Percentiles rank a stretch among this genome's conserved stretches.
Conservation (phyloP, 2,888 invertebrate genomes). For the Gandaritis pyraliata region DNA sequence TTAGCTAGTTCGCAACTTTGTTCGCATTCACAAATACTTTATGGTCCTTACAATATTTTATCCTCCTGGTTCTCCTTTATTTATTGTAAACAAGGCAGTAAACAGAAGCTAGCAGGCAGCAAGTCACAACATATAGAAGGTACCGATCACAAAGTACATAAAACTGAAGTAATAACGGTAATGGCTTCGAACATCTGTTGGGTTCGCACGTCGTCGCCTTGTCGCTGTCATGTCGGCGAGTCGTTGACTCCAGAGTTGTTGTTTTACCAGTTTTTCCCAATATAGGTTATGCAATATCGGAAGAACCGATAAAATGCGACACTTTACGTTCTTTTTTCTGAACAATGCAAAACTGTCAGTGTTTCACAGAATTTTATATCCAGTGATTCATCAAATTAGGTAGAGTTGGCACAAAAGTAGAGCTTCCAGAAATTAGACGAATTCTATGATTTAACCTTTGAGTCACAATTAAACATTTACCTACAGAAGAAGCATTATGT, state of each 20-base stretch:
- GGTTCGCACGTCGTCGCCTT: conserved; percentile 58
- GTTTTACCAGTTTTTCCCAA: conserved; percentile 25
- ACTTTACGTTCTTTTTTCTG: conserved; percentile 6
- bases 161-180: conserved; percentile 63
- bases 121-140: conserved; percentile 30
- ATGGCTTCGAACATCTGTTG: conserved; percentile 67
- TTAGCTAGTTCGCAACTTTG: conserved; percentile 30
- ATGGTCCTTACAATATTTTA: conserved; percentile 11
- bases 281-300: conserved; percentile 36
- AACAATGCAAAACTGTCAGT: not conserved
- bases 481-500: not conserved
- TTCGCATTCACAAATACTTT: conserved; percentile 21
- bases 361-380: not conserved
- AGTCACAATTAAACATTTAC: not conserved
- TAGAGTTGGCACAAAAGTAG: conserved; percentile 28
- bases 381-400: conserved; percentile 34
- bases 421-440: conserved; percentile 3
- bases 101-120: conserved; percentile 11
- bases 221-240: conserved; percentile 33
- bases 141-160: conserved; percentile 35
- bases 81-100: conserved; percentile 19
- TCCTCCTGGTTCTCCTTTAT: conserved; percentile 10
- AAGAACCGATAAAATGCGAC: conserved; percentile 10
- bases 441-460: not conserved
- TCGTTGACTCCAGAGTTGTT: conserved; percentile 53